Evolutionary conservation across 2,113 vertebrate genomes (phyloP).

Genomic region (Pseudopodoces humilis): DNA sequence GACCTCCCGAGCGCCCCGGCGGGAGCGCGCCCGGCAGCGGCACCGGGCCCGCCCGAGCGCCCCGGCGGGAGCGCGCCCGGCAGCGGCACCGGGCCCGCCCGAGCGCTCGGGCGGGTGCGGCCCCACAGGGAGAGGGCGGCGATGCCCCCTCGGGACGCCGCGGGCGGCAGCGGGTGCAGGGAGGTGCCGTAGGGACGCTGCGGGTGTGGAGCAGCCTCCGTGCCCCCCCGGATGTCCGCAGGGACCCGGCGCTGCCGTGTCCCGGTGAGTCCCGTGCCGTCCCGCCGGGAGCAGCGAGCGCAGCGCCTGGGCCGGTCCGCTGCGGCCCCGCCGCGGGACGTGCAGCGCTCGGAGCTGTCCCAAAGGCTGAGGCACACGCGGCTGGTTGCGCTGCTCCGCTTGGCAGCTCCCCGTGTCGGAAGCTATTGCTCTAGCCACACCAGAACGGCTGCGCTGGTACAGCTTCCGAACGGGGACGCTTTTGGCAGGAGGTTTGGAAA

Average conservation of each 20-base stretch:
- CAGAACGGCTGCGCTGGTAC: not conserved
- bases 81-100: not conserved
- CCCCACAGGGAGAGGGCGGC: too few relatives aligned
- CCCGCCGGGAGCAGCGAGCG: not conserved
- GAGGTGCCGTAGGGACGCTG: too few relatives aligned
- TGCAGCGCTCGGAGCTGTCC: not conserved
- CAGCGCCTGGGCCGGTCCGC: too few relatives aligned
- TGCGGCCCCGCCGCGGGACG: too few relatives aligned
- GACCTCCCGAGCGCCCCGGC: too few relatives aligned
- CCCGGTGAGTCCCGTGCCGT: not conserved
- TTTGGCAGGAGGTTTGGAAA: not conserved
- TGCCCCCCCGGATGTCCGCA: not conserved
- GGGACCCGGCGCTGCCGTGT: too few relatives aligned
- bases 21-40: not conserved
- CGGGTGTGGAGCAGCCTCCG: not conserved
- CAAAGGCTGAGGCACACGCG: fast-evolving
- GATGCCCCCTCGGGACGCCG: not conserved
- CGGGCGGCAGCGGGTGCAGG: not conserved
- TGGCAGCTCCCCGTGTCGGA: too few relatives aligned
- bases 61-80: too few relatives aligned
- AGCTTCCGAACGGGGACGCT: not conserved
- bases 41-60: too few relatives aligned
- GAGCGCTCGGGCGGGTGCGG: not conserved
- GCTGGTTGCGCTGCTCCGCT: not conserved
- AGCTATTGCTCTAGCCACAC: not conserved